Evolutionary conservation across 2,888 invertebrate genomes (phyloP).

Genomic region (Hecatera dysodea): DNA sequence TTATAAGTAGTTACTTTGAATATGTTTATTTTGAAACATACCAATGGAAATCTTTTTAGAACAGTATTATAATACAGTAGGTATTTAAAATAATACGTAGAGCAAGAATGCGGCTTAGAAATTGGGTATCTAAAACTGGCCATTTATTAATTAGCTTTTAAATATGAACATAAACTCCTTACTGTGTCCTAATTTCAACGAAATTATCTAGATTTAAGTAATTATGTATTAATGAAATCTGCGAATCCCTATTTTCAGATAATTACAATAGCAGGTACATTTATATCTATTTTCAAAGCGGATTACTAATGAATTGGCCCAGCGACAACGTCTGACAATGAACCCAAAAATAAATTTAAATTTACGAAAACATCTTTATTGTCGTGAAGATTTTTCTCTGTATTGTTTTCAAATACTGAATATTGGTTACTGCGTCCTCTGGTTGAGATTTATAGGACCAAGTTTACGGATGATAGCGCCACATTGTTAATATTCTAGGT

Average conservation of each 20-base stretch:
- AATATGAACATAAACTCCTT: background rate
- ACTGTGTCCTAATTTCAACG: background rate
- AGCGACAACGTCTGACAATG: constrained; percentile 26
- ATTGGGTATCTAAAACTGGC: no score
- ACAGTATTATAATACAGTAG: background rate
- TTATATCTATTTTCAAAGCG: constrained; percentile 16
- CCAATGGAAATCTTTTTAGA: background rate
- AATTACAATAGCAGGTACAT: constrained; percentile 1
- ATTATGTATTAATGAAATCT: constrained; percentile 1
- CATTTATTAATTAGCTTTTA: background rate
- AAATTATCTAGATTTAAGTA: background rate
- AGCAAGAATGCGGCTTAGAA: no score
- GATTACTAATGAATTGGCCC: constrained; percentile 33
- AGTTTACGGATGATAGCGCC: background rate
- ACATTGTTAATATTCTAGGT: background rate
- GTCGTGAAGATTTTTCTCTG: background rate
- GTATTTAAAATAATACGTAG: no score
- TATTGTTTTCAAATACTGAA: constrained; percentile 1
- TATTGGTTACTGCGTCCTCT: background rate
- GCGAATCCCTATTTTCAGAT: background rate
- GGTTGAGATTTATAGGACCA: background rate
- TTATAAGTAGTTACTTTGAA: background rate
- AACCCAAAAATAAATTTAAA: constrained; percentile 6
- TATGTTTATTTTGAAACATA: background rate
- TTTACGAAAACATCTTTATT: background rate